Conservation (phyloP, 2,888 invertebrate species). For the Idaea straminata region DNA sequence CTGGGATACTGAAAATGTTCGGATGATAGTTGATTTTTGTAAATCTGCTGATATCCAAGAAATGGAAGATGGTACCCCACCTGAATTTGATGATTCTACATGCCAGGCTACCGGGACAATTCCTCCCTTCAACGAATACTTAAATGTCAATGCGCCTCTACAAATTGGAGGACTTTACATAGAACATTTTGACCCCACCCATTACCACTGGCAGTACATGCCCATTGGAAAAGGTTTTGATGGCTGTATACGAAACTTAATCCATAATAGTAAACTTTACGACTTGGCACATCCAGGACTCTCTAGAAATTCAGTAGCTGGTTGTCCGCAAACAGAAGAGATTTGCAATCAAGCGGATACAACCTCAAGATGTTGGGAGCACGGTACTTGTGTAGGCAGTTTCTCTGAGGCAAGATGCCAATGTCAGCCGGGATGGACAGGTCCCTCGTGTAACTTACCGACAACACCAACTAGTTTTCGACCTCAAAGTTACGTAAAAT, state of each 20-base stretch:
- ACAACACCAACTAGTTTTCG: conserved; percentile 96
- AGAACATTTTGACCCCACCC: conserved; percentile 92
- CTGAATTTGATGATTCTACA: conserved; percentile 92
- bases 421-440: conserved; percentile 97
- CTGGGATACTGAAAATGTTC: conserved; percentile 96
- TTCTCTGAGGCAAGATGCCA: conserved; percentile 94
- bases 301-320: conserved; percentile 90
- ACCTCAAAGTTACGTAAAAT: conserved; percentile 97
- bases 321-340: conserved; percentile 96
- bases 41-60: conserved; percentile 93
- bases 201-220: conserved; percentile 95
- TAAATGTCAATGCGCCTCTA: conserved; percentile 96
- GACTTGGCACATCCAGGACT: conserved; percentile 96
- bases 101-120: conserved; percentile 95
- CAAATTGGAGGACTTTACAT: conserved; percentile 97
- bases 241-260: conserved; percentile 96
- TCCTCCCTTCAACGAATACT: conserved; percentile 96
- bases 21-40: conserved; percentile 96
- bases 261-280: conserved; percentile 97
- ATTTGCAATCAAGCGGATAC: conserved; percentile 93
- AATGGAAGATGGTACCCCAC: conserved; percentile 93
- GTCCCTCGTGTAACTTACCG: conserved; percentile 90
- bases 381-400: conserved; percentile 96
- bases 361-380: conserved; percentile 93
- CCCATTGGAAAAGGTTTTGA: conserved; percentile 95